Evolutionary conservation across 1,140 invertebrate genomes (phyloP), one percentile per base, ranked within the genome.

Genomic region (Batillaria attramentaria): DNA sequence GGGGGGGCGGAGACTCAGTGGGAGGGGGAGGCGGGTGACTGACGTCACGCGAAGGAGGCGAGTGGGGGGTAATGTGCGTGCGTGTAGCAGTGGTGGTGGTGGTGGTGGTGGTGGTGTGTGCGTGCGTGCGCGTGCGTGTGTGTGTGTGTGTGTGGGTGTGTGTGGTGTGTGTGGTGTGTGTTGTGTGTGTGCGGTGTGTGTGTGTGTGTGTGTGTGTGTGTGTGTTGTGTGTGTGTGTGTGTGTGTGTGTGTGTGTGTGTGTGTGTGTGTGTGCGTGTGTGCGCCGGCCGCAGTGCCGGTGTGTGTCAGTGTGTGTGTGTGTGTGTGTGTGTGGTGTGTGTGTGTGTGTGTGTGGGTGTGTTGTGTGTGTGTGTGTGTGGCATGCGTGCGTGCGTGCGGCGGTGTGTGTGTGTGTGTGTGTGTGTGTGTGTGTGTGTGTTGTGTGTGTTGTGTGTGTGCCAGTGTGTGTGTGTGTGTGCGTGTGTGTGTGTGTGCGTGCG

Each of bases 171-270:
- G 57, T n/a, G 57, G 57, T 62, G 57, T n/a, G 57, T 62, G 57
- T n/a, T n/a, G 24, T 62, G 10, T 62, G 57, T 62, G 57, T 62
- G 57, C 33, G 57, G 46, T 50, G 46, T 50, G 57, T 62, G 57
- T 62, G 57, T 62, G 57, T 62, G 24, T 10, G 57, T 62, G 46
- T 50, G 3, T n/a, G 57, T n/a, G 57, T n/a, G 57, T 62, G 57
- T n/a, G 57, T 62, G 57, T n/a, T n/a, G 24, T 62, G 10, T 62
- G 57, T 62, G 57, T 62, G 57, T 62, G 57, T 62, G 46, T 50
- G 46, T 50, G 46, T 50, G 46, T 24, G 46, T 50, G 46, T 24
- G 46, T 50, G 46, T 50, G 46, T 24, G 46, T 50, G 46, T 24
- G 46, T 50, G 46, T 24, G 46, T 50, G 46, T 50, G 46, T 50